Conservation (phyloP, 2,113 vertebrate genomes). For the Psilopsiagon aurifrons region DNA sequence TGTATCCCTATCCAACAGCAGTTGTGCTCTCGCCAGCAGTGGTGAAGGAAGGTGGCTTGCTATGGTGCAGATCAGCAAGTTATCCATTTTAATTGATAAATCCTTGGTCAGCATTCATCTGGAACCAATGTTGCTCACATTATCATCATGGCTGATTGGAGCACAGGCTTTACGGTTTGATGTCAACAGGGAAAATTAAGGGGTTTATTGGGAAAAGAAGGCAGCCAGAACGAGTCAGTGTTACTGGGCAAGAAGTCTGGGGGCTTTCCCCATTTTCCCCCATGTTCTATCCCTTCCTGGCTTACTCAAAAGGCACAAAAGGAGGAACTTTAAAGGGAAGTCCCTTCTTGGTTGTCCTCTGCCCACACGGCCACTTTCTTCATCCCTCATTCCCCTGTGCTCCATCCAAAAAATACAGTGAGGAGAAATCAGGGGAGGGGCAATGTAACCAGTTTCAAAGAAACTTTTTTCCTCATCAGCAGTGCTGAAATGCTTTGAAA, state of each 20-base stretch:
- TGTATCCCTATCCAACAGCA: background rate
- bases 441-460: background rate
- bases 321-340: background rate
- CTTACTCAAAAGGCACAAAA: background rate
- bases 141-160: background rate
- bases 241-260: background rate
- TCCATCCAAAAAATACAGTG: background rate
- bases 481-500: conserved; percentile 23
- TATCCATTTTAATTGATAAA: background rate
- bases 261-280: background rate
- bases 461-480: conserved; percentile 27
- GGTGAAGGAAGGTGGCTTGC: background rate
- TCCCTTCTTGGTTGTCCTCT: background rate
- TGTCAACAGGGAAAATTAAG: background rate
- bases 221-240: background rate
- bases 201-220: background rate
- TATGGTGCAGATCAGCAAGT: fast-evolving
- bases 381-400: fast-evolving
- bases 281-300: background rate
- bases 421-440: background rate
- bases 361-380: background rate
- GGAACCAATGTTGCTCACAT: background rate
- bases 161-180: background rate
- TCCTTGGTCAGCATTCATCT: background rate
- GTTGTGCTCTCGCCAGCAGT: fast-evolving